Evolutionary conservation across 2,888 invertebrate species (phyloP), one percentile per base, ranked within the genome.

Genomic region (Idaea aversata): DNA sequence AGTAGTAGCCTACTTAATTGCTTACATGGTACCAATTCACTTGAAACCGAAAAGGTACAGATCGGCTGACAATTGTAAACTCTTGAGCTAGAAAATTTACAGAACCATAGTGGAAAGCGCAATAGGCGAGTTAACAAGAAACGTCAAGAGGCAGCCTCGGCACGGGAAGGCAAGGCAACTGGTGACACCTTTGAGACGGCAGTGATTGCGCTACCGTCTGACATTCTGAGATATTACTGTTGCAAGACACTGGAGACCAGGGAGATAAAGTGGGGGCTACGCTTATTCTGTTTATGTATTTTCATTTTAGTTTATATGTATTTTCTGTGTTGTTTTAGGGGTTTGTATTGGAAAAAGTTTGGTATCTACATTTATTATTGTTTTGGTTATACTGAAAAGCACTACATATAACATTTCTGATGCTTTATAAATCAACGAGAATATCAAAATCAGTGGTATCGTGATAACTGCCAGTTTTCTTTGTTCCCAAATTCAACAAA

Each of bases 161-260:
- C 75, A 67, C 77, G 47, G 47, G 13, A 47, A 47, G 47, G 34
- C 34, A 59, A 16, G 34, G 59, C 58, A 58, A 59, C 59, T 59
- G 25, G 13, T 82, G 88, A 86, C 87, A 84, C 75, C 78, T 82
- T 75, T 74, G 82, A 84, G 84, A 85, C 86, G 75, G 72, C 77
- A 80, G 81, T 88, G 90, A 90, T 90, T 90, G 88, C 88, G 75
- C 79, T 77, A 76, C 86, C 82, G 85, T 84, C 86, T 82, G 86
- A 82, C 86, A 81, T 82, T 77, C 84, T 89, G 91, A 91, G 88
- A 91, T 92, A 92, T 92, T 91, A 88, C 84, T 88, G 86, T 87
- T 83, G 85, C 82, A 76, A 76, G 72, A 77, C 76, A 82, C 82
- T 76, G 70, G 75, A 74, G 70, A 71, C 72, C 77, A 69, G 68